phyloP scores from a whole-genome alignment of 2,797 vertebrate species.

The Bradypodion ventrale region DNA sequence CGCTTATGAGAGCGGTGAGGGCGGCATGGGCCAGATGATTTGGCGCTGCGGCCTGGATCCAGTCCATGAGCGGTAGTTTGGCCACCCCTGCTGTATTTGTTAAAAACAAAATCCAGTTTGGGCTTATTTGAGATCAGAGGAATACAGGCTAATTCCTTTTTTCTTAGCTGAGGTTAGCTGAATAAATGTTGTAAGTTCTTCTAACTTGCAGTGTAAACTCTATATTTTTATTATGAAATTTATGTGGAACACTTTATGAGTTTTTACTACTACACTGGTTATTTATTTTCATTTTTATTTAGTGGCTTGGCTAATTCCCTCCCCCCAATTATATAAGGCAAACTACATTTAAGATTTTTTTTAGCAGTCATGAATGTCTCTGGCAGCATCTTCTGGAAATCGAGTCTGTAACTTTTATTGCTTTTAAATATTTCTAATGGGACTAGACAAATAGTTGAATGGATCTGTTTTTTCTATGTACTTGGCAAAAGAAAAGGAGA shows the following conservation, averaged over 20 bases:
- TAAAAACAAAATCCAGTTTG: conserved; percentile 6
- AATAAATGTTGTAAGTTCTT: conserved; percentile 38
- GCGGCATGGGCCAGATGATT: no score
- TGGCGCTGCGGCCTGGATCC: no score
- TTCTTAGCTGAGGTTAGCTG: neutral
- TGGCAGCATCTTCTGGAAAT: conserved; percentile 93
- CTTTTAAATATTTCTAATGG: conserved; percentile 97
- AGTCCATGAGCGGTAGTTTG: no score
- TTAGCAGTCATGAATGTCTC: conserved; percentile 82
- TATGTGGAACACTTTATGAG: conserved; percentile 35
- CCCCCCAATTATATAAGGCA: conserved; percentile 68
- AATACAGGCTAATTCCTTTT: conserved; percentile 10
- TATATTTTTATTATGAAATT: conserved; percentile 33
- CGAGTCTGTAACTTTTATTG: conserved; percentile 91
- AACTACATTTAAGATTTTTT: conserved; percentile 86
- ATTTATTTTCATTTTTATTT: conserved; percentile 68
- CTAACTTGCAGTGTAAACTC: conserved; percentile 22
- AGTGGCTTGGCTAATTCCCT: conserved; percentile 59
- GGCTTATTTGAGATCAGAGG: conserved; percentile 10
- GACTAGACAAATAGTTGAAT: conserved; percentile 98
- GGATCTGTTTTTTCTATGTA: conserved; percentile 81
- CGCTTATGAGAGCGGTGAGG: no score
- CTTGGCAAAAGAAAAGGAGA: conserved; percentile 83
- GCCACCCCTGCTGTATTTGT: no score
- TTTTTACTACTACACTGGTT: conserved; percentile 51